These are phyloP conservation scores for Zaprionus lachaisei DNA, from an alignment of 1,140 invertebrate genomes.

Conservation along the genomic window DNA sequence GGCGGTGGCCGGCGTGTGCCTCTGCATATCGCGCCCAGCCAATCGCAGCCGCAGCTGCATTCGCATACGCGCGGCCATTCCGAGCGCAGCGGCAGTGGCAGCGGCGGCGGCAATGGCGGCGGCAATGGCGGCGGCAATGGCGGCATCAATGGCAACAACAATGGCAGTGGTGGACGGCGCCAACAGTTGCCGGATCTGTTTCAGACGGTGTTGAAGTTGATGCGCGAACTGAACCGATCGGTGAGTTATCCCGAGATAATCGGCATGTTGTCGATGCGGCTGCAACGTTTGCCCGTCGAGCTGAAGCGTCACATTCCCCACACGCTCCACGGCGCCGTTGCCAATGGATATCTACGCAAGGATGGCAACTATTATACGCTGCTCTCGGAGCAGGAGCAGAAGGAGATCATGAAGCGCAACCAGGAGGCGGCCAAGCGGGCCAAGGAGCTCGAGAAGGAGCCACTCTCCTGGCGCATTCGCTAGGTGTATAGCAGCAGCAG, in stretches of 20 bases:
- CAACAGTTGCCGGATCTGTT: conserved; percentile 60
- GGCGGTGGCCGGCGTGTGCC: background rate
- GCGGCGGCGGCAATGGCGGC: background rate
- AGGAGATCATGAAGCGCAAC: conserved; percentile 60
- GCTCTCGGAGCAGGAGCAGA: conserved; percentile 60
- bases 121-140: background rate
- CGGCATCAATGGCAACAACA: conserved; percentile 1
- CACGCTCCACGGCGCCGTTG: conserved; percentile 54
- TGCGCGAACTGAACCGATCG: conserved; percentile 53
- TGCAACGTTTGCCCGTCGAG: conserved; percentile 55
- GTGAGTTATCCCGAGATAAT: conserved; percentile 72
- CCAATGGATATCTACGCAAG: conserved; percentile 61
- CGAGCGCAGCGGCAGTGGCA: background rate
- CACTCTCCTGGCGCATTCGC: conserved; percentile 66
- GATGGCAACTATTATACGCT: conserved; percentile 65
- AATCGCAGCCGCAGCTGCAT: conserved; percentile 36
- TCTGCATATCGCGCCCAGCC: conserved; percentile 12
- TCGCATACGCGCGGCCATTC: conserved; percentile 1
- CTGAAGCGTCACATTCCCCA: conserved; percentile 69
- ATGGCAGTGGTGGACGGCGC: conserved; percentile 14
- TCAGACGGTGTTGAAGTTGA: conserved; percentile 40
- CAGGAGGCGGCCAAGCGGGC: conserved; percentile 59
- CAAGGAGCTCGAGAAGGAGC: conserved; percentile 70
- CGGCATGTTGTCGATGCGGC: conserved; percentile 36
- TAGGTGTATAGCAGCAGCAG: conserved; percentile 13